phyloP scores from a whole-genome alignment of 2,888 invertebrate species.

The Celastrina argiolus region DNA sequence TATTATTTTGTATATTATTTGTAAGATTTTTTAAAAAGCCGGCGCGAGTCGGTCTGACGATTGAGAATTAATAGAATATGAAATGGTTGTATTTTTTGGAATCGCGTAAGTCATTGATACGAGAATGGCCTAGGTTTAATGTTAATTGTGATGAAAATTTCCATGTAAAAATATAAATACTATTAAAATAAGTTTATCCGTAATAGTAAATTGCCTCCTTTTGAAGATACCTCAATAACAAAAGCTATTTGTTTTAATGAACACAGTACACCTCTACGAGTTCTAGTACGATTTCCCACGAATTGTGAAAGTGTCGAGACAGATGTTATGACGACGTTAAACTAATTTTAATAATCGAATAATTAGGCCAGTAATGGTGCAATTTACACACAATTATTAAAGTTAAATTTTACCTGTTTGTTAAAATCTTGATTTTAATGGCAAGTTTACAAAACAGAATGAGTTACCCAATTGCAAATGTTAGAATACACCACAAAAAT shows the following conservation, averaged over 20 bases:
- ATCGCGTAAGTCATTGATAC: slow-evolving; percentile 66
- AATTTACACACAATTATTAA: not conserved
- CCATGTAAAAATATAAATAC: slow-evolving; percentile 78
- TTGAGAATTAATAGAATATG: slow-evolving; percentile 60
- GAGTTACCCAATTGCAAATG: slow-evolving; percentile 14
- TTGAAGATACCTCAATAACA: slow-evolving; percentile 75
- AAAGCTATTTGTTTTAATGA: slow-evolving; percentile 61
- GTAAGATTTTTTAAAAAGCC: slow-evolving; percentile 65
- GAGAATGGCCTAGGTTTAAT: slow-evolving; percentile 72
- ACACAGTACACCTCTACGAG: slow-evolving; percentile 32
- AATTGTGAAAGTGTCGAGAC: slow-evolving; percentile 33
- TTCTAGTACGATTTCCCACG: slow-evolving; percentile 35
- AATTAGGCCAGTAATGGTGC: slow-evolving; percentile 10
- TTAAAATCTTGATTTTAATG: not conserved
- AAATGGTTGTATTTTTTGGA: slow-evolving; percentile 75
- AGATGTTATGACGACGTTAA: slow-evolving; percentile 7
- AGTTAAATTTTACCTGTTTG: not conserved
- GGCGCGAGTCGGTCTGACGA: slow-evolving; percentile 52
- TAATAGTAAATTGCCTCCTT: slow-evolving; percentile 76
- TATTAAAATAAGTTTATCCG: slow-evolving; percentile 71
- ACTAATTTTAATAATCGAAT: slow-evolving; percentile 3
- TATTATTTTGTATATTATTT: slow-evolving; percentile 78
- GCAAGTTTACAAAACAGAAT: not conserved
- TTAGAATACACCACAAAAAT: slow-evolving; percentile 19
- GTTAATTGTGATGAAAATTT: slow-evolving; percentile 75